Evolutionary conservation across 2,113 vertebrate genomes (phyloP).

Genomic region (Cricetomys ansorgei): DNA sequence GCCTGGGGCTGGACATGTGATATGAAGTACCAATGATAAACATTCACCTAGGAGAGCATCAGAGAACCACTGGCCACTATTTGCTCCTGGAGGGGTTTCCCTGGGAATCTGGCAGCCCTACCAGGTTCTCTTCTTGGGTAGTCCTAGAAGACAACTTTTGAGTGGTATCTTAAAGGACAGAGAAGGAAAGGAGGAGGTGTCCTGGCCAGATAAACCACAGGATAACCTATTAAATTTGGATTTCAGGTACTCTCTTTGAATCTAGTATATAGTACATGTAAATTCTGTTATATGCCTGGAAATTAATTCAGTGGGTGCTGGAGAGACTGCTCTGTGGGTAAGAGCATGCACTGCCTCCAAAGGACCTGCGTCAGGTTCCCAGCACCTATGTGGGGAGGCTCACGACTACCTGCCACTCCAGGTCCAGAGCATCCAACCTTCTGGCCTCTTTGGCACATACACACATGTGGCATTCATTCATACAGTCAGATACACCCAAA

Average conservation of each 20-base stretch:
- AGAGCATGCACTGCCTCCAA: background rate
- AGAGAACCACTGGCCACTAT: background rate
- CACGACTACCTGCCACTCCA: background rate
- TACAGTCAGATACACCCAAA: background rate
- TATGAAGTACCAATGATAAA: background rate
- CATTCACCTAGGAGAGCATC: background rate
- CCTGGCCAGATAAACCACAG: background rate
- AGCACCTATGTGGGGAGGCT: background rate
- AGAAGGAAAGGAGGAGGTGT: background rate
- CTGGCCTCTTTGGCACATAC: background rate
- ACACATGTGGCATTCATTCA: background rate
- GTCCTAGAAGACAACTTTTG: background rate
- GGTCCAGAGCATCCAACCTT: background rate
- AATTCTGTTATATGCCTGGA: background rate
- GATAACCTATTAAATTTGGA: background rate
- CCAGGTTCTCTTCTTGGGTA: background rate
- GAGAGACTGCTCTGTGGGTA: background rate
- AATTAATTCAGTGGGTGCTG: background rate
- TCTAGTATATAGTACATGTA: background rate
- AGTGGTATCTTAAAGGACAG: background rate
- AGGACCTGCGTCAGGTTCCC: background rate
- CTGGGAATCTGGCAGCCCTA: background rate
- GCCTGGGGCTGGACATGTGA: background rate
- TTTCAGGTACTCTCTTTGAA: conserved; percentile 1
- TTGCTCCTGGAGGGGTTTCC: background rate